Percentiles rank a stretch among this genome's conserved stretches.
Evolutionary conservation across 64 coral and sea anemone species (phyloP).

Genomic region (Pocillopora verrucosa): DNA sequence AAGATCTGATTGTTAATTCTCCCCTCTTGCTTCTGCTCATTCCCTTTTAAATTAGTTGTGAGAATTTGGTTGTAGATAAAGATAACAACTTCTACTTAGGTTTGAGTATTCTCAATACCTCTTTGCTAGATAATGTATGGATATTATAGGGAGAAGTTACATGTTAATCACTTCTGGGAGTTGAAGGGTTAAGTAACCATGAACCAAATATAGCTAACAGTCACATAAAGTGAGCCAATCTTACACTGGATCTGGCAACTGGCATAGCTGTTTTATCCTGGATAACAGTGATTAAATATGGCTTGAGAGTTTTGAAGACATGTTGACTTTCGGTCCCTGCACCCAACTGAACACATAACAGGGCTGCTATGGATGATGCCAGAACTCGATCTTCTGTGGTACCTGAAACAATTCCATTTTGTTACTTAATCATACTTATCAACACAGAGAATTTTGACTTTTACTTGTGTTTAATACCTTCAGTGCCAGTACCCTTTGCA

Average conservation of each 20-base stretch:
- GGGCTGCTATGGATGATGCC: conserved; percentile 68
- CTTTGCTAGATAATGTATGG: too few species aligned
- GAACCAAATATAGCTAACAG: too few species aligned
- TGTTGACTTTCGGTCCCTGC: conserved; percentile 64
- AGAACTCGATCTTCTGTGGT: conserved; percentile 63
- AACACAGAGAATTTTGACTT: not conserved
- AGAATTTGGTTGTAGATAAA: too few species aligned
- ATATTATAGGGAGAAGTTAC: too few species aligned
- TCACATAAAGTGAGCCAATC: not conserved
- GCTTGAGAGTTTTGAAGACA: conserved; percentile 72
- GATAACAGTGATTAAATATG: conserved; percentile 65
- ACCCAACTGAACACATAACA: conserved; percentile 88
- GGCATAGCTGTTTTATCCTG: conserved; percentile 66
- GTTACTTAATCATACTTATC: not conserved
- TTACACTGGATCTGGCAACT: conserved; percentile 78
- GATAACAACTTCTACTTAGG: too few species aligned
- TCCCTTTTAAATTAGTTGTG: too few species aligned
- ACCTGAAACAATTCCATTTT: conserved; percentile 35
- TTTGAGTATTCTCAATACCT: too few species aligned
- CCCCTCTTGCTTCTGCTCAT: too few species aligned
- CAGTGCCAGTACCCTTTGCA: too few species aligned
- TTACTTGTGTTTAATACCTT: not conserved
- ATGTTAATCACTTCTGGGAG: too few species aligned
- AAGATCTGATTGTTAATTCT: too few species aligned
- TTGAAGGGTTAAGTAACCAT: too few species aligned